Conservation (phyloP, 2,888 invertebrate genomes). For the Diarsia brunnea region DNA sequence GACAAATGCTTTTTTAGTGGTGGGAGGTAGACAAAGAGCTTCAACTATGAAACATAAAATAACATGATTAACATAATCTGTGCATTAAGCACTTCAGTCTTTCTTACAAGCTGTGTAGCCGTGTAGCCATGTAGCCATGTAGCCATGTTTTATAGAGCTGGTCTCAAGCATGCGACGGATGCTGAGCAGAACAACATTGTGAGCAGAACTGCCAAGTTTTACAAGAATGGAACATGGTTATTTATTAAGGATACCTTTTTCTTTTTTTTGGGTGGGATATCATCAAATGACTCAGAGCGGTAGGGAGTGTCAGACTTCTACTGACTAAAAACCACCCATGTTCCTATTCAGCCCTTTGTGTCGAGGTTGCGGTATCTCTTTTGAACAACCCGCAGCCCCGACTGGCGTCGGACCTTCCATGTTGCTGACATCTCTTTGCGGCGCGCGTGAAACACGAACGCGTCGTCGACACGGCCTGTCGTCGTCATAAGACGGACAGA, state of each 20-base stretch:
- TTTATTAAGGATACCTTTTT: background rate
- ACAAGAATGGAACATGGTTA: background rate
- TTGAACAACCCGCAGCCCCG: too few species aligned
- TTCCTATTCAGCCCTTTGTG: too few species aligned
- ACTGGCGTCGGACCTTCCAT: too few species aligned
- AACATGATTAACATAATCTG: conserved; percentile 61
- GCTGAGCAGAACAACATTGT: conserved; percentile 5
- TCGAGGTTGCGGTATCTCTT: too few species aligned
- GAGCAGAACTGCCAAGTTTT: background rate
- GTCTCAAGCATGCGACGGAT: conserved; percentile 7
- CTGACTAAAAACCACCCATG: too few species aligned
- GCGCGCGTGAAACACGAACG: too few species aligned
- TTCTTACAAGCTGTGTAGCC: conserved; percentile 22
- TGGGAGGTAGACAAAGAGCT: conserved; percentile 40
- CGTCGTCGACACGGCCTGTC: too few species aligned
- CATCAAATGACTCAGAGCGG: too few species aligned
- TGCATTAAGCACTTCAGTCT: conserved; percentile 48
- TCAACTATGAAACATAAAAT: conserved; percentile 59
- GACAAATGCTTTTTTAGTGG: background rate
- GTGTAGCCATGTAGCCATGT: background rate
- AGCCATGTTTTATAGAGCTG: conserved; percentile 27
- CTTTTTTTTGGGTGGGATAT: too few species aligned
- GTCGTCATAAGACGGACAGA: too few species aligned
- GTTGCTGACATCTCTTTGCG: too few species aligned
- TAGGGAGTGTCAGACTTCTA: too few species aligned